Conservation (phyloP, 2,888 invertebrate genomes). For the Dyspetes luteomarginatus region DNA sequence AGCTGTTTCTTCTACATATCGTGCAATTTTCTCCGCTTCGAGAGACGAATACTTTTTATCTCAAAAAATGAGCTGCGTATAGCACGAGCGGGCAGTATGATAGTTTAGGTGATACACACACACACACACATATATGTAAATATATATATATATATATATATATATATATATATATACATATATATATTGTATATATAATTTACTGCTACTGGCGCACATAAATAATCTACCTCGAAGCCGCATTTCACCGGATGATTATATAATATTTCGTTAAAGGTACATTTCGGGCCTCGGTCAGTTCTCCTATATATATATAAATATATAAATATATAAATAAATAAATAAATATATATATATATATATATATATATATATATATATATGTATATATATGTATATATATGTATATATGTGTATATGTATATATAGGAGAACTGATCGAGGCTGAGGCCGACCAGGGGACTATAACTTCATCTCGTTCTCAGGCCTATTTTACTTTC, state of each 20-base stretch:
- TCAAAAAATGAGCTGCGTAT: neutral
- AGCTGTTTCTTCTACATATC: neutral
- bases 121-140: too few relatives aligned
- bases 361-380: too few relatives aligned
- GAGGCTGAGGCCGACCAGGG: too few relatives aligned
- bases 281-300: neutral
- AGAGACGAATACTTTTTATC: neutral
- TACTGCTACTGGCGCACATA: neutral
- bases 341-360: too few relatives aligned
- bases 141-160: too few relatives aligned
- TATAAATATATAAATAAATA: too few relatives aligned
- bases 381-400: too few relatives aligned
- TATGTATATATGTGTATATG: too few relatives aligned
- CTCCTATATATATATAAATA: neutral
- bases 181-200: too few relatives aligned
- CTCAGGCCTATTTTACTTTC: constrained; percentile 37
- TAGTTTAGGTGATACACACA: too few relatives aligned
- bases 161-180: too few relatives aligned
- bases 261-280: constrained; percentile 19
- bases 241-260: constrained; percentile 5
- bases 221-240: neutral
- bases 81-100: constrained; percentile 6
- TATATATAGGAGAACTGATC: neutral
- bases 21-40: constrained; percentile 16
- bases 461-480: neutral